Conservation (phyloP, 2,888 invertebrate species). For the Ichneumon xanthorius region DNA sequence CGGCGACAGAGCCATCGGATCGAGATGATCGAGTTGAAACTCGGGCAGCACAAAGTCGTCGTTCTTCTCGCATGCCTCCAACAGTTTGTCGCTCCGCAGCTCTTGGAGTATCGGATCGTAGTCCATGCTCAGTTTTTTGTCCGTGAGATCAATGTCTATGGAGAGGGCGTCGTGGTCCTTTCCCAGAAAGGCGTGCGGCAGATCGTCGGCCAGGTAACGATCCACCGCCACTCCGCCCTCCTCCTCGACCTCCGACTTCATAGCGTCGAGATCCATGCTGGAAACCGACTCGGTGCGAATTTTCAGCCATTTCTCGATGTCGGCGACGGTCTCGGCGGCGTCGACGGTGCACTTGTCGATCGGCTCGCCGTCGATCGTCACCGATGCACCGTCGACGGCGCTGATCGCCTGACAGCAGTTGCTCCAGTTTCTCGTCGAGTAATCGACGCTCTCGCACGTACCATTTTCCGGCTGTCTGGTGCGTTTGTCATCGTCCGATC, state of each 20-base stretch:
- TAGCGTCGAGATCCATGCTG: conserved; percentile 79
- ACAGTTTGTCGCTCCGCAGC: conserved; percentile 77
- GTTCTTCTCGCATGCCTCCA: conserved; percentile 78
- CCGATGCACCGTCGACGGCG: background rate
- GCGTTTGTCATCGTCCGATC: conserved; percentile 8
- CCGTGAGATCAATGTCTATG: conserved; percentile 78
- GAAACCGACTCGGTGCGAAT: conserved; percentile 78
- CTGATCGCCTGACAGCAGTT: conserved; percentile 32
- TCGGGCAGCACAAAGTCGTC: conserved; percentile 80
- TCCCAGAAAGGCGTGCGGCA: conserved; percentile 77
- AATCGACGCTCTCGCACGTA: conserved; percentile 28
- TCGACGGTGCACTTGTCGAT: conserved; percentile 33
- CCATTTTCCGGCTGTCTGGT: background rate
- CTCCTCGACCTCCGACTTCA: conserved; percentile 76
- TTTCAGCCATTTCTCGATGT: conserved; percentile 83
- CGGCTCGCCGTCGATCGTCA: conserved; percentile 18
- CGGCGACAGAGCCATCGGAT: conserved; percentile 76
- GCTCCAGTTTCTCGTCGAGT: conserved; percentile 36
- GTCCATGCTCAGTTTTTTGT: conserved; percentile 76
- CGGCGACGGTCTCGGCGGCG: conserved; percentile 75
- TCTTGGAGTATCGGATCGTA: conserved; percentile 80
- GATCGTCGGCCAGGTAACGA: conserved; percentile 77
- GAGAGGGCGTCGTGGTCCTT: conserved; percentile 78
- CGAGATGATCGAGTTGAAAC: conserved; percentile 80
- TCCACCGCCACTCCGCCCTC: conserved; percentile 72